Percentiles rank a stretch among this genome's conserved stretches.
phyloP scores from a whole-genome alignment of 2,113 vertebrate species.

The Tympanuchus pallidicinctus region DNA sequence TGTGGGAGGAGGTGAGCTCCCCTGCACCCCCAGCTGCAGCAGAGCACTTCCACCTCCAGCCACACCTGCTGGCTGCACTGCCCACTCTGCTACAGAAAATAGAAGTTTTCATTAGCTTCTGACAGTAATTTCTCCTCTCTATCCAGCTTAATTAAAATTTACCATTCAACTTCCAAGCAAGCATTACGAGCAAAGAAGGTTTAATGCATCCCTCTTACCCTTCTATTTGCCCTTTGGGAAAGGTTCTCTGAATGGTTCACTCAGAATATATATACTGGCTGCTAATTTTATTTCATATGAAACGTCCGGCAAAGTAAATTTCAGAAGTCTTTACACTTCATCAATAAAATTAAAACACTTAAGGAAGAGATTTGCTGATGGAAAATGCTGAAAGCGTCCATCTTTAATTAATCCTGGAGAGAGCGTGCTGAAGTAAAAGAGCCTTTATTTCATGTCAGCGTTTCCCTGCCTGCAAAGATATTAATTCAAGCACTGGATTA shows the following conservation, averaged over 20 bases:
- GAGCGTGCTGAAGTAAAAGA: neutral
- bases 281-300: conserved; percentile 22
- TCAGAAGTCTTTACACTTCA: conserved; percentile 11
- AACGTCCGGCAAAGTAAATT: conserved; percentile 39
- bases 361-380: conserved; percentile 29
- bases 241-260: neutral
- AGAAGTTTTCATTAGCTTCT: neutral
- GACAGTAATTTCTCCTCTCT: neutral
- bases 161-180: neutral
- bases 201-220: neutral
- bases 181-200: neutral
- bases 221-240: neutral
- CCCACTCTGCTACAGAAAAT: neutral
- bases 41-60: neutral
- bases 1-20: neutral
- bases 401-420: conserved; percentile 27
- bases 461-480: neutral
- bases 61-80: neutral
- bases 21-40: neutral
- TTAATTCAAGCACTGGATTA: neutral
- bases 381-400: neutral
- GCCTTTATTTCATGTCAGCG: neutral
- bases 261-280: neutral
- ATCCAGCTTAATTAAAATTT: neutral
- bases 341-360: conserved; percentile 29